phyloP scores from a whole-genome alignment of 2,888 invertebrate genomes.

The Amphipyra berbera region DNA sequence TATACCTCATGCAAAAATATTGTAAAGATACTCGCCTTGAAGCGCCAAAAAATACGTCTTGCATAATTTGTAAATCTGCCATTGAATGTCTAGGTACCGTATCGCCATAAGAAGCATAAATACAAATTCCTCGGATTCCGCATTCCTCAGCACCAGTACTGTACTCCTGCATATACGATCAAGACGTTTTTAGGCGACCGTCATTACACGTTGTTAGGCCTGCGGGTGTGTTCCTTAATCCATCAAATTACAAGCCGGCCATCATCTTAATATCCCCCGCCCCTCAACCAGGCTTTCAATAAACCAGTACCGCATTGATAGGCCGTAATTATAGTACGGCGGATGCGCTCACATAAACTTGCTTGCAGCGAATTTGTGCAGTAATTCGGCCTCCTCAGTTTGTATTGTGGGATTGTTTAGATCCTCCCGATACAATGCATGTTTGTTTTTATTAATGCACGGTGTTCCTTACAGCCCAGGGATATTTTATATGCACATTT shows the following conservation, averaged over 20 bases:
- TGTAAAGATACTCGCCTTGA: no score
- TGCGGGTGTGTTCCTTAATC: constrained; percentile 86
- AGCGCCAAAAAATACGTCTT: neutral
- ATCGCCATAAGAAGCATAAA: constrained; percentile 25
- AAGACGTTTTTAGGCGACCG: constrained; percentile 78
- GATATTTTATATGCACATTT: constrained; percentile 53
- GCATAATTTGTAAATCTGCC: constrained; percentile 15
- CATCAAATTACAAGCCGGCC: constrained; percentile 88
- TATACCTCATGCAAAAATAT: no score
- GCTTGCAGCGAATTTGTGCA: constrained; percentile 80
- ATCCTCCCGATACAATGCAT: constrained; percentile 63
- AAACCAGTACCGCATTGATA: constrained; percentile 87
- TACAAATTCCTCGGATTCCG: constrained; percentile 41
- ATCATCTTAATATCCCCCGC: constrained; percentile 88
- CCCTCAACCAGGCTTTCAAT: constrained; percentile 85
- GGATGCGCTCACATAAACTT: constrained; percentile 70
- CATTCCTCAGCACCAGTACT: constrained; percentile 41
- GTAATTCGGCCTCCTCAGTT: constrained; percentile 74
- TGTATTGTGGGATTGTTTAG: constrained; percentile 79
- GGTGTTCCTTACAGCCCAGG: constrained; percentile 45
- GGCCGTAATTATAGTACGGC: constrained; percentile 85
- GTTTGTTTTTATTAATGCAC: constrained; percentile 65
- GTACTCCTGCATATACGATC: constrained; percentile 57
- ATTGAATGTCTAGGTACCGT: constrained; percentile 10
- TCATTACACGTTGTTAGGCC: constrained; percentile 82